Evolutionary conservation across 2,888 invertebrate species (phyloP).

Genomic region (Macaria liturata): DNA sequence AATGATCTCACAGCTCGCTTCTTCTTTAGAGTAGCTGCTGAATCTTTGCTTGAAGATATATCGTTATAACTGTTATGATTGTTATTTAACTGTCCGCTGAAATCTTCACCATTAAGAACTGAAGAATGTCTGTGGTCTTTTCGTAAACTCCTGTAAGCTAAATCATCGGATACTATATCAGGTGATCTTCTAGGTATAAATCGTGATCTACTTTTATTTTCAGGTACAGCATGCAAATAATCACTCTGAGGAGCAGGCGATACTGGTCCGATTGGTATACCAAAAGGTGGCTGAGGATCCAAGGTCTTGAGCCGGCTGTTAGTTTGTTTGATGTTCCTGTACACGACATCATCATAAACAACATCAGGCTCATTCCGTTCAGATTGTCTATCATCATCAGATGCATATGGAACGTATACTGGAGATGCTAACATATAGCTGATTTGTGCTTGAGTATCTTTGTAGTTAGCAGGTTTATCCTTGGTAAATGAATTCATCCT

Average conservation of each 20-base stretch:
- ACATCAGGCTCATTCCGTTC: slow-evolving; percentile 91
- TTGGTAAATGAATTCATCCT: slow-evolving; percentile 85
- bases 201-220: slow-evolving; percentile 82
- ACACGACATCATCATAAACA: slow-evolving; percentile 92
- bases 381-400: slow-evolving; percentile 77
- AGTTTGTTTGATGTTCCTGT: slow-evolving; percentile 90
- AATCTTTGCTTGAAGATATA: slow-evolving; percentile 63
- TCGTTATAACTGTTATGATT: slow-evolving; percentile 65
- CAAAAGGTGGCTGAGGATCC: slow-evolving; percentile 95
- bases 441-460: slow-evolving; percentile 73
- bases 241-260: slow-evolving; percentile 91
- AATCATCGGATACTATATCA: slow-evolving; percentile 93
- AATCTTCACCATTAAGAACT: slow-evolving; percentile 74
- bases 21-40: slow-evolving; percentile 83
- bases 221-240: slow-evolving; percentile 91
- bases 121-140: slow-evolving; percentile 88
- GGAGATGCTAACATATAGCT: slow-evolving; percentile 89
- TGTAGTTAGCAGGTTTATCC: slow-evolving; percentile 64
- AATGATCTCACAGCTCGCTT: slow-evolving; percentile 91
- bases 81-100: slow-evolving; percentile 74
- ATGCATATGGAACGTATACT: slow-evolving; percentile 80
- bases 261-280: slow-evolving; percentile 94
- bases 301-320: slow-evolving; percentile 88
- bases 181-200: slow-evolving; percentile 88
- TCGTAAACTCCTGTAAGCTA: slow-evolving; percentile 92